Evolutionary conservation across 2,113 vertebrate genomes (phyloP), one percentile per base, ranked within the genome.

Genomic region (Leiothrix lutea): DNA sequence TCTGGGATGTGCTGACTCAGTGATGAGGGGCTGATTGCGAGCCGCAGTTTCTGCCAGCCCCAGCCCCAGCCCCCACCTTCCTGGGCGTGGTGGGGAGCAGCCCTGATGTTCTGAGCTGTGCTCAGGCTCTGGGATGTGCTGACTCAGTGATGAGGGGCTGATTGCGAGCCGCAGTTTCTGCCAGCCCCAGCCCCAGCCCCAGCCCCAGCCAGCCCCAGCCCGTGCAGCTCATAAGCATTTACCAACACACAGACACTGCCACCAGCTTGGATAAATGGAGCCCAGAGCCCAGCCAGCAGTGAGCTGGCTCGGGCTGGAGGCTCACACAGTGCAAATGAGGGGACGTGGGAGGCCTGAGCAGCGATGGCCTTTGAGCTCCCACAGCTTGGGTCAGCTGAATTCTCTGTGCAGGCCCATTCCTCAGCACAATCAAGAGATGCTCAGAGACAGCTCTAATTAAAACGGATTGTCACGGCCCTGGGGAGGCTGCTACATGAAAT

Each of bases 21-120:
- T 95, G 97, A 96, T 96, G 97, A 94, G 13, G 64, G 66, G 70
- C 95, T 86, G 97, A 98, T 96, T 97, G 95, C 47, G 90, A 96
- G 96, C 87, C 40, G 96, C 86, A 95, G 96, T 93, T 91, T 92
- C 92, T 92, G 95, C 88, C 95, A 96, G 84, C 96, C 90, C 84
- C 80, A 74, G 44, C 94, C 89, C 16, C 92, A 94, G 95, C 88
- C 95, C 70, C 90, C 90, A 96, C 96, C 97, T 97, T 96, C 45
- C 53, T 25, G 90, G 97, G 97, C 53, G 96, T 83, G 94, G 94
- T 92, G 88, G 74, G 86, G 97, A 88, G 86, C 95, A 92, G 60
- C 89, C 85, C 61, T 33, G 86, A 10, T 38, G 36, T 38, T 38
- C 36, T 38, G 96, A 92, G 97, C 95, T 92, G 90, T 90, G 95